Evolutionary conservation across 2,888 invertebrate genomes (phyloP).

Genomic region (Morpho helenor): DNA sequence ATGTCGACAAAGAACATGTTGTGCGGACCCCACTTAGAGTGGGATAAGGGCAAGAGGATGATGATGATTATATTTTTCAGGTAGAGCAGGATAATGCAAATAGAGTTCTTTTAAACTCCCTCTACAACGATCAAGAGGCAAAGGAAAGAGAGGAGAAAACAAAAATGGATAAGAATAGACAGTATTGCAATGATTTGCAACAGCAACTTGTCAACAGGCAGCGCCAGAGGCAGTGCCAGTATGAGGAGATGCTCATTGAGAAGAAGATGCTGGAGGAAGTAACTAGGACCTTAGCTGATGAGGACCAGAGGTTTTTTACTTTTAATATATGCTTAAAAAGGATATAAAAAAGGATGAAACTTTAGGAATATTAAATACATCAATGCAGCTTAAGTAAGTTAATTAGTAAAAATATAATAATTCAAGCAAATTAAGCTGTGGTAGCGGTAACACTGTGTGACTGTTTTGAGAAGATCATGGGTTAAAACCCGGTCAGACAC

Average conservation of each 20-base stretch:
- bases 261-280: constrained; percentile 82
- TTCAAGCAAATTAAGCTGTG: too few relatives aligned
- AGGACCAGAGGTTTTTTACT: constrained; percentile 71
- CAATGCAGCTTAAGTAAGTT: too few relatives aligned
- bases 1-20: too few relatives aligned
- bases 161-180: constrained; percentile 39
- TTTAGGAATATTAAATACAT: too few relatives aligned
- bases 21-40: too few relatives aligned
- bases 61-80: constrained; percentile 33
- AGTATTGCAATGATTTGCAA: constrained; percentile 76
- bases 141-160: constrained; percentile 42
- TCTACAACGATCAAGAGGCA: constrained; percentile 58
- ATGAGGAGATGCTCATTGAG: constrained; percentile 79
- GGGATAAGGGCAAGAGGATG: too few relatives aligned
- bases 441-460: too few relatives aligned
- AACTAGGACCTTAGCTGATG: constrained; percentile 79
- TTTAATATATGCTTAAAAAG: neutral
- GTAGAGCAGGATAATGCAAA: constrained; percentile 55
- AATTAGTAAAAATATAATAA: too few relatives aligned
- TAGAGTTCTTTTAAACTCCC: constrained; percentile 48
- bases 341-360: too few relatives aligned
- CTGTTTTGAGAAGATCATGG: too few relatives aligned
- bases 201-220: constrained; percentile 78
- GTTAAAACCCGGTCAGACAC: too few relatives aligned
- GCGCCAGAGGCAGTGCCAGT: constrained; percentile 67